A percentile compares a stretch with the other conserved stretches of the same genome.
phyloP scores from a whole-genome alignment of 2,797 vertebrate species.

The Lepilemur ruficaudatus region DNA sequence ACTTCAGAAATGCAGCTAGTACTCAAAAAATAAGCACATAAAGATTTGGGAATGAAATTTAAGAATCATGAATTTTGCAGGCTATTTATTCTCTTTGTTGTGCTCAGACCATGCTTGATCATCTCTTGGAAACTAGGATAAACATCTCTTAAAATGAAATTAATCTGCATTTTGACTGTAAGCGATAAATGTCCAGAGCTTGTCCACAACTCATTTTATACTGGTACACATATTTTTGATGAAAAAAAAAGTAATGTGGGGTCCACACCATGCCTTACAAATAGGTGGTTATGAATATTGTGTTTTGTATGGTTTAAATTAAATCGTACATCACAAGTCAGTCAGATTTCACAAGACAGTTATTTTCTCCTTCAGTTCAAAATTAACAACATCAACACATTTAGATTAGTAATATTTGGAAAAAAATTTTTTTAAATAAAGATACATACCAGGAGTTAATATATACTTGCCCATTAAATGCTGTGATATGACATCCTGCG shows the following conservation, averaged over 20 bases:
- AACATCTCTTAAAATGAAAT: conserved; percentile 31
- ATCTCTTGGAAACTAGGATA: neutral
- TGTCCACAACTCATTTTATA: neutral
- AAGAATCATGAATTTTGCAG: conserved; percentile 2
- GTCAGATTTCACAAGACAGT: neutral
- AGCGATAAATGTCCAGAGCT: neutral
- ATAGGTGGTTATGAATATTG: neutral
- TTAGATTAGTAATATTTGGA: neutral
- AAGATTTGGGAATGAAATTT: neutral
- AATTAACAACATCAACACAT: neutral
- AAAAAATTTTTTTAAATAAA: neutral
- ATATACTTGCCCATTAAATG: neutral
- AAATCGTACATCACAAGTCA: neutral
- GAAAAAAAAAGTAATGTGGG: neutral
- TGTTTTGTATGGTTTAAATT: neutral
- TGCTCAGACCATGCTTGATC: neutral
- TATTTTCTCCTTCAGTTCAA: conserved; percentile 1
- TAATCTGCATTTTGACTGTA: neutral
- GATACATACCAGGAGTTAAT: neutral
- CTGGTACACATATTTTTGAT: neutral
- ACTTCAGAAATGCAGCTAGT: conserved; percentile 60
- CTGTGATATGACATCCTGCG: neutral
- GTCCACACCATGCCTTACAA: neutral
- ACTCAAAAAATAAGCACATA: conserved; percentile 24
- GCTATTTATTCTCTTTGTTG: neutral